A percentile compares a stretch with the other conserved stretches of the same genome.
phyloP scores from a whole-genome alignment of 64 coral and sea anemone genomes.

The Porites australiensis region DNA sequence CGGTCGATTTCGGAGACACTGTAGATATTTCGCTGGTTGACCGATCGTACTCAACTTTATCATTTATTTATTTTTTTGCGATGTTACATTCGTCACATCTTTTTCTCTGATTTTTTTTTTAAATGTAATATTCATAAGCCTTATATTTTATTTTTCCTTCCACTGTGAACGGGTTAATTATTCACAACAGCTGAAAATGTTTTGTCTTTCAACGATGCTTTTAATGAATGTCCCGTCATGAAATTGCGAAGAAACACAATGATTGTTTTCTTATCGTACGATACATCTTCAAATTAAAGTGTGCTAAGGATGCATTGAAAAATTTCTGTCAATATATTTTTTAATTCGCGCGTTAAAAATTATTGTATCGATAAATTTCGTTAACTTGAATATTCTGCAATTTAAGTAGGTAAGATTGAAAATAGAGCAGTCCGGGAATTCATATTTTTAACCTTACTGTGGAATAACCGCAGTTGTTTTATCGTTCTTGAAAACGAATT shows the following conservation, averaged over 20 bases:
- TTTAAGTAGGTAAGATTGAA: too few species aligned
- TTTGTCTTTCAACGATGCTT: not conserved
- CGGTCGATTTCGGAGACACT: not conserved
- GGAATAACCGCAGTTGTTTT: too few species aligned
- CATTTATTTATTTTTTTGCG: not conserved
- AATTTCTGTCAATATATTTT: too few species aligned
- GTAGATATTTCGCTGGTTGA: not conserved
- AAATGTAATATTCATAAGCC: constrained; percentile 7
- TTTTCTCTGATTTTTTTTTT: not conserved
- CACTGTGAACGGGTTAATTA: not conserved
- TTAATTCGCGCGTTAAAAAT: too few species aligned
- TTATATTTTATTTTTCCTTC: not conserved
- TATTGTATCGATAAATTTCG: too few species aligned
- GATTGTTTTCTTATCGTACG: not conserved
- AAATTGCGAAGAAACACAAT: constrained; percentile 5
- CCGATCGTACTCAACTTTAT: not conserved
- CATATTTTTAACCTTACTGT: too few species aligned
- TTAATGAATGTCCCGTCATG: not conserved
- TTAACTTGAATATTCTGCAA: too few species aligned
- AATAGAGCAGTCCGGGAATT: too few species aligned
- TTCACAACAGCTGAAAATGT: constrained; percentile 28
- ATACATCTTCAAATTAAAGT: not conserved
- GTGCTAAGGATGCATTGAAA: too few species aligned
- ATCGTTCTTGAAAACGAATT: too few species aligned
- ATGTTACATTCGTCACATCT: not conserved